phyloP scores from a whole-genome alignment of 2,888 invertebrate species.

The Apeira syringaria region DNA sequence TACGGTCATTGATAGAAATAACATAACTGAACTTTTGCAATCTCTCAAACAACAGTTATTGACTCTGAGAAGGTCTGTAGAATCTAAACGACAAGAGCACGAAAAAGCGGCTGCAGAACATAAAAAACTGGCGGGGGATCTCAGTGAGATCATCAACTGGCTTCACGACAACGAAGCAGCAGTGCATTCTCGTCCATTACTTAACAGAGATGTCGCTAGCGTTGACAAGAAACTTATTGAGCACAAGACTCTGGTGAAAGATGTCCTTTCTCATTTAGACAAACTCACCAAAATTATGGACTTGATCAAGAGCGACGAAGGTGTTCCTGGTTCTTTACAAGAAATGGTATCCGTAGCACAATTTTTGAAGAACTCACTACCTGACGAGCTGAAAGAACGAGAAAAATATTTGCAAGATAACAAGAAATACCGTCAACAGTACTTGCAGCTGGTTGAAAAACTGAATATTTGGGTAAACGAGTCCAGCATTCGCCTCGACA shows the following conservation, averaged over 20 bases:
- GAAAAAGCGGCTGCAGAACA: conserved; percentile 95
- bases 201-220: conserved; percentile 90
- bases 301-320: conserved; percentile 88
- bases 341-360: conserved; percentile 94
- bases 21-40: conserved; percentile 94
- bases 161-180: conserved; percentile 92
- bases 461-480: conserved; percentile 93
- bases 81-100: conserved; percentile 93
- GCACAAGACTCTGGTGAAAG: conserved; percentile 87
- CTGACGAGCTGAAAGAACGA: conserved; percentile 91
- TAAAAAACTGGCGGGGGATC: conserved; percentile 91
- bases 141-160: conserved; percentile 93
- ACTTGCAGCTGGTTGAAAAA: conserved; percentile 89
- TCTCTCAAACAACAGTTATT: conserved; percentile 93
- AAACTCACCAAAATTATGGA: conserved; percentile 88
- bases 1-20: conserved; percentile 92
- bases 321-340: conserved; percentile 90
- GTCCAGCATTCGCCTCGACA: conserved; percentile 89
- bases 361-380: conserved; percentile 89
- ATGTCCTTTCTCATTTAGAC: conserved; percentile 88
- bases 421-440: conserved; percentile 89
- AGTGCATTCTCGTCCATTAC: conserved; percentile 91
- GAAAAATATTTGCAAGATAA: conserved; percentile 91
- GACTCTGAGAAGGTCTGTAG: conserved; percentile 90
- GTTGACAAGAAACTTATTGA: conserved; percentile 92